Base-by-base conservation (phyloP, 2,888 invertebrate genomes). In the Congeria kusceri region DNA sequence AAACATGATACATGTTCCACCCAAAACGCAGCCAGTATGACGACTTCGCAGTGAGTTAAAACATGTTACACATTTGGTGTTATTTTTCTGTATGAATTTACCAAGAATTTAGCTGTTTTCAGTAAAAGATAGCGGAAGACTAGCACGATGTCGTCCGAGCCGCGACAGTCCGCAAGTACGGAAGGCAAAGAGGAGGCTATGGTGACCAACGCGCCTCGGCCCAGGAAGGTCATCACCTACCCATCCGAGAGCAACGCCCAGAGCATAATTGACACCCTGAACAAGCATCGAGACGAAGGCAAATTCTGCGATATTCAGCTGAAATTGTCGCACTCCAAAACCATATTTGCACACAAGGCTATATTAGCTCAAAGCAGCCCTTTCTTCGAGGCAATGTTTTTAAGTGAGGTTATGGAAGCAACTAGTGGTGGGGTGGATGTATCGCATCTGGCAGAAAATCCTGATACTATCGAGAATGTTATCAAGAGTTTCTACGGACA, bases 361-460 rank as follows among this genome's bases (percentile, higher is more conserved):
- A 25, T 77, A 9, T 53, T 77, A 4, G 68, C 63, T 3, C 53
- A 62, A 3, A 27, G 67, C 44, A 77, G 77, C 62, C 62, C 67
- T 1, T 77, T 67, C 29, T 77, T 77, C 39, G 72, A 72, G 44
- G 63, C 67, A 1, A 77, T 77, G 77, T 77, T 77, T 64, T 49
- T 23, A n/a, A 72, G 77, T 25, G n/a, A 62, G 7, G 72, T 77
- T 28, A 39, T 67, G 7, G 77, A 77, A 53, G 62, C 72, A 13
- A 72, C 72, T 13, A 77, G 77, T 47, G 67, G 63, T 23, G 63
- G 49, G 1, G 58, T 77, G 3, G 77, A 77, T 25, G 39, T 77
- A 23, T 71, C 71, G 46, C 68, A 63, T 29, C 61, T 63, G 5
- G 67, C 72, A 32, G 59, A 77, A 25, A 58, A 61, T 46, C 23